Evolutionary conservation across 1,140 invertebrate genomes (phyloP), one percentile per base, ranked within the genome.

Genomic region (Drosophila lacertosa): DNA sequence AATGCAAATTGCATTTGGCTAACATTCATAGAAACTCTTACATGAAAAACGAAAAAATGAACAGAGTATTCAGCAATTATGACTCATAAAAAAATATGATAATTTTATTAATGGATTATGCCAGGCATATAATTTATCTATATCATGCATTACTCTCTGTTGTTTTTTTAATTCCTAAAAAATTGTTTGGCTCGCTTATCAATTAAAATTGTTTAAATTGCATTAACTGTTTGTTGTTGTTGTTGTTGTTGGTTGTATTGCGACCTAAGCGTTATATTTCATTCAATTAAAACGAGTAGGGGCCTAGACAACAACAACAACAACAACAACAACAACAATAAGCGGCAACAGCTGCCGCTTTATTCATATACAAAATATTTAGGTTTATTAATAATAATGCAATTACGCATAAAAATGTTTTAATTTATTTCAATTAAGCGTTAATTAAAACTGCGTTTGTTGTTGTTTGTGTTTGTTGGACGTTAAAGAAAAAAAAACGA

Each of bases 361-460:
- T 29, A 16, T 48, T 29, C 51, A 64, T 44, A 83, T 63, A 71
- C 77, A 89, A 63, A 86, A 89, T 89, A 89, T 89, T 89, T 89
- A 89, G 84, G 79, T 89, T 89, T 89, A 89, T 89, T 83, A 89
- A 89, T 89, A 89, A 89, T 89, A 89, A 89, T 89, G 84, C 84
- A 89, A 89, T 89, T 89, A 89, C 86, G 84, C 84, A 89, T 89
- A 89, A 89, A 89, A 89, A 89, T 89, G 84, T 89, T 89, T 89
- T 89, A 89, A 89, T 89, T 89, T 89, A 89, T 89, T 89, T 89
- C 84, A 89, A 89, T 89, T 89, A 89, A 89, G 79, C 80, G 64
- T 89, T 89, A 89, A 89, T 89, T 89, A 89, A 89, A 70, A 48
- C 51, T 65, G 24, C 50, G 40, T 69, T 54, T 55, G 33, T 40